Evolutionary conservation across 2,888 invertebrate genomes (phyloP).

Genomic region (Leucophenga montana): DNA sequence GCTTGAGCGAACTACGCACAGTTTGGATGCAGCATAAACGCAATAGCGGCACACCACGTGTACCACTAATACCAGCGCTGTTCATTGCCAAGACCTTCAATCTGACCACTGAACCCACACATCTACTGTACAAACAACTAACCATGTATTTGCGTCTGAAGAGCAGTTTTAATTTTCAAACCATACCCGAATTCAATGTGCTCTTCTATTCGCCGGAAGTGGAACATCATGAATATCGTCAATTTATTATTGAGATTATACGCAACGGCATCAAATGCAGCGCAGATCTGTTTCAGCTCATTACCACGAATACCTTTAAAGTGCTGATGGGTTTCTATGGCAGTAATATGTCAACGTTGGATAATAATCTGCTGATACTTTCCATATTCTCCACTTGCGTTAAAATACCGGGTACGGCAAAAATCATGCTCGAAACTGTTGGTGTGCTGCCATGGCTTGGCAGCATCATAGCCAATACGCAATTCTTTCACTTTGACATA

Average conservation of each 20-base stretch:
- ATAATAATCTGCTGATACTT: slow-evolving; percentile 79
- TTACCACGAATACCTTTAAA: slow-evolving; percentile 84
- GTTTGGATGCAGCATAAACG: slow-evolving; percentile 69
- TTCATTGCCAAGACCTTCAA: slow-evolving; percentile 74
- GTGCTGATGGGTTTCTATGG: slow-evolving; percentile 83
- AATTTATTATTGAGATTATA: slow-evolving; percentile 86
- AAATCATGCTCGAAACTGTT: slow-evolving; percentile 79
- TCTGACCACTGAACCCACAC: slow-evolving; percentile 82
- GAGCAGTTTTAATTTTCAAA: slow-evolving; percentile 81
- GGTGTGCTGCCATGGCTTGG: slow-evolving; percentile 83
- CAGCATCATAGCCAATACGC: slow-evolving; percentile 67
- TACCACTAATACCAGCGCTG: slow-evolving; percentile 67
- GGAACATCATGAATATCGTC: slow-evolving; percentile 79
- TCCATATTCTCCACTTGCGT: slow-evolving; percentile 78
- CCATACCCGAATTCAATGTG: slow-evolving; percentile 91
- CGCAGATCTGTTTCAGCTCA: slow-evolving; percentile 82
- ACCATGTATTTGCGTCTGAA: slow-evolving; percentile 86
- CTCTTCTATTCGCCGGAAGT: slow-evolving; percentile 87
- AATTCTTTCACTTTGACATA: slow-evolving; percentile 72
- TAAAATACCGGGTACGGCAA: slow-evolving; percentile 78
- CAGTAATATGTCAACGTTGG: slow-evolving; percentile 78
- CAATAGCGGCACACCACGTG: slow-evolving; percentile 69
- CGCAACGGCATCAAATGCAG: slow-evolving; percentile 84
- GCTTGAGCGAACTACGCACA: slow-evolving; percentile 61
- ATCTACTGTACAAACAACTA: slow-evolving; percentile 85